These are phyloP conservation scores for Oncorhynchus keta DNA, from an alignment of 2,113 vertebrate species.

Conservation along the genomic window DNA sequence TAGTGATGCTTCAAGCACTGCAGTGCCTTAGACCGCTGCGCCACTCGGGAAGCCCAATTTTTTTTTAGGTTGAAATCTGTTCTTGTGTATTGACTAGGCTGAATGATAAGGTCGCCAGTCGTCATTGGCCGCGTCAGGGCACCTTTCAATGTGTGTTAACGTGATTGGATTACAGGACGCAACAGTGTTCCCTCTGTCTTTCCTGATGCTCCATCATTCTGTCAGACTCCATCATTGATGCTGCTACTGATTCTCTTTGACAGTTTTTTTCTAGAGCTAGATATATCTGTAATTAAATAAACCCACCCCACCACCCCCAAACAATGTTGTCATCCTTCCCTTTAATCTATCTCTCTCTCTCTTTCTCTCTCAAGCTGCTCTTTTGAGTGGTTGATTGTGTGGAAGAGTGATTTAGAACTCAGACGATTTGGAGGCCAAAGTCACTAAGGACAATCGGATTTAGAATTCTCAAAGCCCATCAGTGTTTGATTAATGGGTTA, in stretches of 20 bases:
- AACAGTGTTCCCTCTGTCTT: neutral
- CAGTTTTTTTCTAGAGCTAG: too few species aligned
- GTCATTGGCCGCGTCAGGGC: neutral
- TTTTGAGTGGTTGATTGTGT: slow-evolving; percentile 18
- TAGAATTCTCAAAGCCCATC: slow-evolving; percentile 45
- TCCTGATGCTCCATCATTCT: neutral
- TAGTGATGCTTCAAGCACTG: too few species aligned
- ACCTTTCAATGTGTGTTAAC: slow-evolving; percentile 3
- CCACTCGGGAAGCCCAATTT: too few species aligned
- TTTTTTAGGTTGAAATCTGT: too few species aligned
- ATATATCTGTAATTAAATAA: too few species aligned
- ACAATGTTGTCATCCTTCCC: too few species aligned
- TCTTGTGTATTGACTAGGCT: neutral
- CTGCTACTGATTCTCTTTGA: too few species aligned
- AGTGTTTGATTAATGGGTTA: slow-evolving; percentile 59
- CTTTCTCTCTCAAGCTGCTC: too few species aligned
- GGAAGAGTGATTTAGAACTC: slow-evolving; percentile 35
- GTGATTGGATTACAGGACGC: neutral
- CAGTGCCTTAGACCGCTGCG: too few species aligned
- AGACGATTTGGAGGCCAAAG: slow-evolving; percentile 44
- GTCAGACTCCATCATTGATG: neutral
- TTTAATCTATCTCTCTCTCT: too few species aligned
- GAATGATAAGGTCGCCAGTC: neutral
- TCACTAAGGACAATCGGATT: slow-evolving; percentile 39
- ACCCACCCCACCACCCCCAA: too few species aligned